Base-by-base conservation (phyloP, 1,140 invertebrate genomes). In the Gonatopus flavifemur region DNA sequence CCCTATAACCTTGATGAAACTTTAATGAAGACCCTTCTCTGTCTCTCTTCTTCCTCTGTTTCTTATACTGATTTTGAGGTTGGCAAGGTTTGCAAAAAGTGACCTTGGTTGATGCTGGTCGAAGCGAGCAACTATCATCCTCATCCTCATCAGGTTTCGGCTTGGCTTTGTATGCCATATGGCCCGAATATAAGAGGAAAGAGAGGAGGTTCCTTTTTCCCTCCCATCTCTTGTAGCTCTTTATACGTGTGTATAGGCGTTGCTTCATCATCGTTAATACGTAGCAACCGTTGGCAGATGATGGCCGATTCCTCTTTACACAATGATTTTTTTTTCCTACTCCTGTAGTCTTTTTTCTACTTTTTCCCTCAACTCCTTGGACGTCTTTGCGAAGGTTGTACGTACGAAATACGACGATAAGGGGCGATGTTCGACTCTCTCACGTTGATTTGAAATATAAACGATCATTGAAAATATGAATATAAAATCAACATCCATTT, bases 71-170 rank as follows among this genome's bases (percentile, higher is more conserved):
- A n/a, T 48, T 49, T 53, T 38, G 58, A 64, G 48, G 59, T 59
- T 46, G 44, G 51, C 48, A 56, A 53, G 60, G n/a, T 52, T 57
- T 55, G 58, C 60, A 66, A 67, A 66, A 67, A 66, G 51, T 52
- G 61, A 64, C 65, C 63, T 67, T 59, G 54, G 36, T 24, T 42
- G 48, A 49, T 53, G 38, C 35, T 51, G 18, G n/a, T 42, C 30
- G 49, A 39, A n/a, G n/a, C n/a, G n/a, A n/a, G n/a, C n/a, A n/a
- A n/a, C n/a, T n/a, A n/a, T n/a, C n/a, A n/a, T n/a, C n/a, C n/a
- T n/a, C n/a, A 32, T 54, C 56, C 46, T 59, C 36, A 41, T 28
- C 40, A 9, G 25, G 41, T 52, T 45, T 53, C 19, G 18, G 25
- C 18, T 31, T 39, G 13, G 24, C 30, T 42, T 42, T 35, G 50